A percentile compares a stretch with the other conserved stretches of the same genome.
phyloP scores from a whole-genome alignment of 1,140 invertebrate species.

The Drosophila miranda region DNA sequence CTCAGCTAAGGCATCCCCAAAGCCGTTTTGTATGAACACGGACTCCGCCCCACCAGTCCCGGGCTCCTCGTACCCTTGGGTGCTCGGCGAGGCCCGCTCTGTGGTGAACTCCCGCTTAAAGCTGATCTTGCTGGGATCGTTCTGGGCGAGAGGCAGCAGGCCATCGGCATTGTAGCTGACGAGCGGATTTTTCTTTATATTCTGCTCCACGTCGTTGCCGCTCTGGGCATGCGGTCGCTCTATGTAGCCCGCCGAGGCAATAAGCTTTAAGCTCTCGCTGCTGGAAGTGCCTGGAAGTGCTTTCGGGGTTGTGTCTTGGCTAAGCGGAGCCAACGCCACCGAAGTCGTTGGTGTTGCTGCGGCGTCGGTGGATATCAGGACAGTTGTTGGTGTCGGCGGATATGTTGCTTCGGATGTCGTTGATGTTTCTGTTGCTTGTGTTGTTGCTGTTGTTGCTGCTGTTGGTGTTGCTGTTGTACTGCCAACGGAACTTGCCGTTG shows the following conservation, averaged over 20 bases:
- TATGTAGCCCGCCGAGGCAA: conserved; percentile 63
- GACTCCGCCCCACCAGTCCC: background rate
- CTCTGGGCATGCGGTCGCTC: conserved; percentile 22
- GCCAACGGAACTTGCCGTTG: background rate
- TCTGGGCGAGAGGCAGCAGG: conserved; percentile 46
- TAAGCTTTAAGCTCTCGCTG: conserved; percentile 75
- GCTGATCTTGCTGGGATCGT: conserved; percentile 76
- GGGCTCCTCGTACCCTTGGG: conserved; percentile 11
- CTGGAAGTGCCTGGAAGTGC: conserved; percentile 35
- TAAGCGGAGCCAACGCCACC: conserved; percentile 19
- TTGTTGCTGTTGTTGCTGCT: conserved; percentile 15
- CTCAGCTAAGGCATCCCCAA: conserved; percentile 51
- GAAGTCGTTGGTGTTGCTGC: conserved; percentile 37
- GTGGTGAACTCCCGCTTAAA: conserved; percentile 77
- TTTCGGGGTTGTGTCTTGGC: conserved; percentile 61
- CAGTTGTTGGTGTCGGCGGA: conserved; percentile 16
- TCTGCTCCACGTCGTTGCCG: conserved; percentile 26
- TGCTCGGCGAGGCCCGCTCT: conserved; percentile 37
- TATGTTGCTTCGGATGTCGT: conserved; percentile 4
- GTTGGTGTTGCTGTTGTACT: conserved; percentile 16
- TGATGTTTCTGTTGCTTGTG: conserved; percentile 25
- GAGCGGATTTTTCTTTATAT: conserved; percentile 34
- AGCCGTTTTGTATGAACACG: conserved; percentile 48
- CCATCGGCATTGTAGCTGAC: conserved; percentile 53
- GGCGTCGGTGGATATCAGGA: conserved; percentile 3